phyloP scores from a whole-genome alignment of 2,797 vertebrate species.

The Bradypodion ventrale region DNA sequence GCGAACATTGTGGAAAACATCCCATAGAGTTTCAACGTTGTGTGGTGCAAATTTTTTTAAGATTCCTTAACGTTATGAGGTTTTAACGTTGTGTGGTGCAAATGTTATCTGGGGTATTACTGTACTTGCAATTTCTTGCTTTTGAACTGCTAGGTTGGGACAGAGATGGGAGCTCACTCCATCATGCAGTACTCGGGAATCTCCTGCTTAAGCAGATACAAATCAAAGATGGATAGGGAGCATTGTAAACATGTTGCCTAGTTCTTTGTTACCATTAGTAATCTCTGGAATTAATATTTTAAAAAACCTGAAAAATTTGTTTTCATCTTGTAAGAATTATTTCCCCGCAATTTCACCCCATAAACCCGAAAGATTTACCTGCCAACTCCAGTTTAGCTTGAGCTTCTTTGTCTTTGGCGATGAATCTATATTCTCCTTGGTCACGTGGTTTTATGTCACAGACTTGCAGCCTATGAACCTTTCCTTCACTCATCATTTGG shows the following conservation, averaged over 20 bases:
- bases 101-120: too few species aligned
- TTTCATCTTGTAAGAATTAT: not conserved
- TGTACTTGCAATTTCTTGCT: too few species aligned
- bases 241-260: too few species aligned
- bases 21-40: too few species aligned
- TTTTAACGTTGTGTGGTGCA: too few species aligned
- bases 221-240: not conserved
- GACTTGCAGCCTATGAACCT: slow-evolving; percentile 92
- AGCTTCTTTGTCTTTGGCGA: slow-evolving; percentile 97
- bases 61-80: too few species aligned
- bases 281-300: not conserved
- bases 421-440: slow-evolving; percentile 94
- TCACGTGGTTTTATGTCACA: slow-evolving; percentile 94
- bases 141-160: too few species aligned
- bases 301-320: slow-evolving; percentile 18
- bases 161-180: too few species aligned
- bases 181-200: too few species aligned
- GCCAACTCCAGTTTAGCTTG: slow-evolving; percentile 95
- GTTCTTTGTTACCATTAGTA: not conserved
- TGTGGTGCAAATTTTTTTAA: too few species aligned
- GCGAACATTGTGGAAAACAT: too few species aligned
- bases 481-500: slow-evolving; percentile 98
- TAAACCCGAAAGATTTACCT: slow-evolving; percentile 76
- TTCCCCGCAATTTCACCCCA: slow-evolving; percentile 21
- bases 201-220: not conserved